Conservation (phyloP, 1,140 invertebrate species). For the Babylonia areolata region DNA sequence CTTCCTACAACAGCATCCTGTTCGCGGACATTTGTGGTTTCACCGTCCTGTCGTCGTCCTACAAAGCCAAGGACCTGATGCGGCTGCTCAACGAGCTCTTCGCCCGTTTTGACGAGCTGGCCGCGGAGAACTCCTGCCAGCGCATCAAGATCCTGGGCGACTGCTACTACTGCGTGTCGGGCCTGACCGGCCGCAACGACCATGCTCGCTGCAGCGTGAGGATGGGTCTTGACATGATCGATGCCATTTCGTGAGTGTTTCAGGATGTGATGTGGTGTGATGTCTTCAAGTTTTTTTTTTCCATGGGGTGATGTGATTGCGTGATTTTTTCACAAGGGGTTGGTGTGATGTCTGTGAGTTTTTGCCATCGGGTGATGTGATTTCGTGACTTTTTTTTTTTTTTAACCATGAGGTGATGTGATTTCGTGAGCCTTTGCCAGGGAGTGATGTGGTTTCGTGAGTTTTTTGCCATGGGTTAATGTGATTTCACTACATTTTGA, state of each 20-base stretch:
- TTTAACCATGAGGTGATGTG: too few species aligned
- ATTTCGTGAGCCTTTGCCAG: too few species aligned
- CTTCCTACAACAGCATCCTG: constrained; percentile 82
- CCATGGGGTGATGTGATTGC: too few species aligned
- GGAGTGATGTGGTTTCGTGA: too few species aligned
- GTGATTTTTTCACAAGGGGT: too few species aligned
- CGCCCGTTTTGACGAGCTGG: constrained; percentile 94
- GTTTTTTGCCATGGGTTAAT: too few species aligned
- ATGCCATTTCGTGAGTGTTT: constrained; percentile 78
- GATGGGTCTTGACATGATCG: constrained; percentile 98
- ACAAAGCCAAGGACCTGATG: constrained; percentile 91
- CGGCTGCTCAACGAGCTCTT: constrained; percentile 95
- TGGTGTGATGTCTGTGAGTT: too few species aligned
- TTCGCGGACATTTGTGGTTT: constrained; percentile 98
- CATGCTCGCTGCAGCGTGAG: constrained; percentile 96
- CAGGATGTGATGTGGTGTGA: too few species aligned
- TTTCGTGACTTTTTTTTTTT: too few species aligned
- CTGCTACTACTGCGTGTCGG: constrained; percentile 96
- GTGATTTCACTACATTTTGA: too few species aligned
- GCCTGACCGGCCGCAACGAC: constrained; percentile 89
- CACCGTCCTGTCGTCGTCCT: constrained; percentile 86
- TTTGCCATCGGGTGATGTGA: too few species aligned
- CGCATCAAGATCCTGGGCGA: constrained; percentile 94
- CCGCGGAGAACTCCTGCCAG: constrained; percentile 93
- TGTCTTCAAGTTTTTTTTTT: too few species aligned